A percentile compares a stretch with the other conserved stretches of the same genome.
Conservation (phyloP, 2,888 invertebrate genomes). For the Drosophila limbata region DNA sequence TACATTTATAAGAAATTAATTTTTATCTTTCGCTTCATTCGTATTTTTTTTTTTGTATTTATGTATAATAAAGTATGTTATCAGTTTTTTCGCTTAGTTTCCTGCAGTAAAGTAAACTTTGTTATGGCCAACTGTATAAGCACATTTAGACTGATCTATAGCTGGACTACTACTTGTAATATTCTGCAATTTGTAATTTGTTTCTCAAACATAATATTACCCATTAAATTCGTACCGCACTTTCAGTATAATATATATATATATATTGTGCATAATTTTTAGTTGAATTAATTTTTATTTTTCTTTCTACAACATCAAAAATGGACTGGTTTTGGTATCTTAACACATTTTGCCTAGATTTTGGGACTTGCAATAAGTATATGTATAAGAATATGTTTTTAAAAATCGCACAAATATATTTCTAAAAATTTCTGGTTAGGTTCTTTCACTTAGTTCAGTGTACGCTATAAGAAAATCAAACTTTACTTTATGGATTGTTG, state of each 20-base stretch:
- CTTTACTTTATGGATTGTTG: conserved; percentile 42
- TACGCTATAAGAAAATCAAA: conserved; percentile 21
- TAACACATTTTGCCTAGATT: conserved; percentile 33
- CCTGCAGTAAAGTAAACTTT: conserved; percentile 60
- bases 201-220: conserved; percentile 38
- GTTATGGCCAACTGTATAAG: conserved; percentile 59
- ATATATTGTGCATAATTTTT: conserved; percentile 13
- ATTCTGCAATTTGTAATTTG: conserved; percentile 23
- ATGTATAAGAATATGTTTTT: conserved; percentile 18
- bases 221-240: conserved; percentile 70
- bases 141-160: conserved; percentile 61
- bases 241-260: conserved; percentile 18
- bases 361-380: conserved; percentile 28
- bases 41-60: conserved; percentile 21
- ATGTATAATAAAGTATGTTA: conserved; percentile 39
- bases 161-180: conserved; percentile 26
- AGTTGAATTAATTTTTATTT: conserved; percentile 17
- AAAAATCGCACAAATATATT: conserved; percentile 51
- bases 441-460: conserved; percentile 19
- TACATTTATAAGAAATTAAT: conserved; percentile 61
- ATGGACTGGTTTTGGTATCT: conserved; percentile 61
- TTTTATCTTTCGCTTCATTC: conserved; percentile 23
- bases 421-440: conserved; percentile 62
- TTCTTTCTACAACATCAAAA: conserved; percentile 68
- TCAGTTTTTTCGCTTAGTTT: conserved; percentile 55